Percentiles rank a stretch among this genome's conserved stretches.
These are phyloP conservation scores for Enteromius thamalakanensis DNA, from an alignment of 2,797 vertebrate genomes.

Conservation along the genomic window DNA sequence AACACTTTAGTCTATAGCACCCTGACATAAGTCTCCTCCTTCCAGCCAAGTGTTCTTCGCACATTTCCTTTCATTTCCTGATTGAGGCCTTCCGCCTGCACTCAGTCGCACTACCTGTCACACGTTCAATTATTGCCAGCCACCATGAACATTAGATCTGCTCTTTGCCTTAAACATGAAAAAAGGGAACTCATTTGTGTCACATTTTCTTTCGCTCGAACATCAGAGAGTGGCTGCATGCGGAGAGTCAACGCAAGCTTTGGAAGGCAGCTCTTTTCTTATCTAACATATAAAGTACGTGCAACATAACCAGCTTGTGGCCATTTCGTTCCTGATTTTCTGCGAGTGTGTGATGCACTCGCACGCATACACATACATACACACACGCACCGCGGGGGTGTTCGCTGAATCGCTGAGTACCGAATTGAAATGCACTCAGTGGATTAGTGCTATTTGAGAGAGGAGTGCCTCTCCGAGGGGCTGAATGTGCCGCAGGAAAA, in stretches of 20 bases:
- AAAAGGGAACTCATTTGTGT: constrained; percentile 23
- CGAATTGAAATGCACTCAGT: constrained; percentile 64
- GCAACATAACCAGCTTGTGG: constrained; percentile 53
- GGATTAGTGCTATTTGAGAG: constrained; percentile 60
- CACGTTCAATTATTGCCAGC: constrained; percentile 41
- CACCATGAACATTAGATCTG: constrained; percentile 37
- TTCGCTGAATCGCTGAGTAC: constrained; percentile 60
- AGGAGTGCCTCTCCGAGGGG: constrained; percentile 59
- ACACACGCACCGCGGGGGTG: constrained; percentile 55
- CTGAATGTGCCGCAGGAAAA: constrained; percentile 58
- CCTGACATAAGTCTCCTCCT: constrained; percentile 41
- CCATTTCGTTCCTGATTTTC: constrained; percentile 54
- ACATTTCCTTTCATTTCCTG: constrained; percentile 42
- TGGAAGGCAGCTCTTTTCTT: constrained; percentile 31
- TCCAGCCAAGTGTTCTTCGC: constrained; percentile 33
- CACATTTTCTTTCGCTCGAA: constrained; percentile 30
- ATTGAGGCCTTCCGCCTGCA: constrained; percentile 38
- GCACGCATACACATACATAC: constrained; percentile 25
- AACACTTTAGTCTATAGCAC: constrained; percentile 44
- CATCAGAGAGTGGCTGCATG: background rate
- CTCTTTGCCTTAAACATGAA: constrained; percentile 39
- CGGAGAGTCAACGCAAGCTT: constrained; percentile 5
- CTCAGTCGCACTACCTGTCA: constrained; percentile 42
- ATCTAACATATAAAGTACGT: constrained; percentile 41
- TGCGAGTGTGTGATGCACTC: constrained; percentile 41